Evolutionary conservation across 2,797 vertebrate species (phyloP), one percentile per base, ranked within the genome.

Genomic region (Gastrophryne carolinensis): DNA sequence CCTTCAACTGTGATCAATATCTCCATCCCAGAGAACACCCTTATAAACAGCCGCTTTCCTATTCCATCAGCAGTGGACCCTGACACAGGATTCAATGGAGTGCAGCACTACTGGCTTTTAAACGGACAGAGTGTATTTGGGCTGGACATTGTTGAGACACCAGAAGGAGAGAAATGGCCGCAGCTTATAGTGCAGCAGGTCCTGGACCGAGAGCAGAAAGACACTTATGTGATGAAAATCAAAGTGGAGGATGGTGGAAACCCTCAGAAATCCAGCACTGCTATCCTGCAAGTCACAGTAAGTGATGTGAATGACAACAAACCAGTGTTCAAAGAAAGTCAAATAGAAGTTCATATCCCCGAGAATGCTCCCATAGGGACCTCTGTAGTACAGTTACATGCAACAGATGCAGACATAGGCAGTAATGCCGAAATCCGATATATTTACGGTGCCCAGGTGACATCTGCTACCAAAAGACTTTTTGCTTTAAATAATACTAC

Each of bases 171-270:
- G 88, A 99, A 99, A 92, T 99, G 97, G 97, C 98, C 98, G 3
- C 97, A 99, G 86, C 92, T 99, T 81, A 98, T 99, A 21, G 96
- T 99, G 82, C 97, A 98, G 87, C 96, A 98, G 87, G 97, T 96
- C 90, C 91, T 99, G 89, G 98, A 99, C 86, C 88, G 98, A 81
- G 98, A 99, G 87, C 96, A 95, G 87, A 99, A 98, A 88, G 98
- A 99, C 79, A 99, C 96, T 10, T 99, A 99, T 29, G 98, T 99
- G 84, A 99, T 99, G 98, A 99, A 99, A 91, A 96, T 99, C 83
- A 99, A 99, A 89, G 98, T 99, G 69, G 97, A 99, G 87, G 98
- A 99, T 54, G 98, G 98, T 56, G 98, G 98, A 44, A 95, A 85
- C 23, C 98, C 98, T 0, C 97, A 98, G 87, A 99, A 97, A 89